Evolutionary conservation across 2,888 invertebrate genomes (phyloP), one percentile per base, ranked within the genome.

Genomic region (Scaptomyza reducta): DNA sequence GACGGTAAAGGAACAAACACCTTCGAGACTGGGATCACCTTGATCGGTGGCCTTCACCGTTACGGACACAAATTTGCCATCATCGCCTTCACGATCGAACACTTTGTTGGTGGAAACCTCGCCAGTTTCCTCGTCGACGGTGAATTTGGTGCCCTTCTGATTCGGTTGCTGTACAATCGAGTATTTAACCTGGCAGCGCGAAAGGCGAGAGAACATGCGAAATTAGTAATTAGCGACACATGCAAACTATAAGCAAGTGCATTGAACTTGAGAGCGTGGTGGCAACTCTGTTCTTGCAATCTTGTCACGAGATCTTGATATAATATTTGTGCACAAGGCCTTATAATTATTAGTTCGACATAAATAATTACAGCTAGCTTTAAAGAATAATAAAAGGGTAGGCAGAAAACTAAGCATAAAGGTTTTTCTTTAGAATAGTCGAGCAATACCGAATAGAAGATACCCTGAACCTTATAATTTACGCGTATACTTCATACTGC

Each of bases 1-100:
- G 47, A 98, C 98, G 14, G 98, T 98, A 91, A 99, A 99, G 7
- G 99, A 99, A 92, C 99, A 99, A 77, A 99, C 98, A 27, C 99
- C 98, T 92, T 99, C 99, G 77, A 99, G 92, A 0, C 98, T 97
- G 1, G 99, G 98, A 91, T 97, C 97, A n/a, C 99, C 99, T 91
- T 98, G 97, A 94, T 99, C 99, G 0, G 98, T 98, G 6, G 99
- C 99, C 92, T 99, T 98, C 0, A 99, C 97, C 0, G 98, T 99
- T 6, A 98, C 97, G 0, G 97, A 97, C 6, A 98, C 98, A 92
- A 98, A 98, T 92, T 98, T 97, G 9, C 98, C 98, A 91, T 98
- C 98, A 85, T 99, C 98, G 0, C 98, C 98, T 92, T 99, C 99
- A 69, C 98, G 95, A 92, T 99, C 98, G 90, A 99, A 98, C 22